These are phyloP conservation scores for Egretta garzetta DNA, from an alignment of 2,113 vertebrate species.

Conservation along the genomic window DNA sequence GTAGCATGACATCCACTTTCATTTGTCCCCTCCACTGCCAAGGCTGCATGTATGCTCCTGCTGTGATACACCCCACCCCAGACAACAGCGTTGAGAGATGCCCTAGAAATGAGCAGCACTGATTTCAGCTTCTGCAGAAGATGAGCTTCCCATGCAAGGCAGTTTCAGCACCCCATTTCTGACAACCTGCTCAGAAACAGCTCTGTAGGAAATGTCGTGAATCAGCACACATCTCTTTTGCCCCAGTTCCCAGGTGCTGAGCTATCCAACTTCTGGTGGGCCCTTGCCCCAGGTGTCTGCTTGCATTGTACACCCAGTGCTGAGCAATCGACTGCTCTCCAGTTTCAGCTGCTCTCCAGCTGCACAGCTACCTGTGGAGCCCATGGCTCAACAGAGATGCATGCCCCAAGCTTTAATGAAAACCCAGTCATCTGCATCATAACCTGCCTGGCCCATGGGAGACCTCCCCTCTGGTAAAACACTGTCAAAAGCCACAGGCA, in stretches of 20 bases:
- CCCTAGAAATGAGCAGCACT: not conserved
- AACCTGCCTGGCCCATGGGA: not conserved
- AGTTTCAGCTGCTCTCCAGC: not conserved
- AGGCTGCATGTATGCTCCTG: not conserved
- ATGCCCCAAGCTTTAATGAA: not conserved
- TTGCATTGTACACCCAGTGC: not conserved
- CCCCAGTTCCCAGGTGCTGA: not conserved
- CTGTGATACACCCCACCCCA: not conserved
- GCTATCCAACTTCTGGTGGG: not conserved
- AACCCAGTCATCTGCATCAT: not conserved
- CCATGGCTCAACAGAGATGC: not conserved
- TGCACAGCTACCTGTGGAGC: not conserved
- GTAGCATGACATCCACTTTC: not conserved
- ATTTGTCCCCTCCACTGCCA: not conserved
- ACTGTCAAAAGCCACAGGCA: not conserved
- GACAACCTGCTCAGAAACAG: not conserved
- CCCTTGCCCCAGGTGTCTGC: not conserved
- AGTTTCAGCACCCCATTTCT: not conserved
- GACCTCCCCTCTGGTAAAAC: not conserved
- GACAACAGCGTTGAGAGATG: not conserved
- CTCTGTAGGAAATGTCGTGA: not conserved
- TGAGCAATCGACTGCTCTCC: not conserved
- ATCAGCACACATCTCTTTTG: not conserved
- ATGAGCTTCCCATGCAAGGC: not conserved
- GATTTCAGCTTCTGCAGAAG: not conserved